Evolutionary conservation across 2,797 vertebrate genomes (phyloP), one percentile per base, ranked within the genome.

Genomic region (Crypturellus tataupa): DNA sequence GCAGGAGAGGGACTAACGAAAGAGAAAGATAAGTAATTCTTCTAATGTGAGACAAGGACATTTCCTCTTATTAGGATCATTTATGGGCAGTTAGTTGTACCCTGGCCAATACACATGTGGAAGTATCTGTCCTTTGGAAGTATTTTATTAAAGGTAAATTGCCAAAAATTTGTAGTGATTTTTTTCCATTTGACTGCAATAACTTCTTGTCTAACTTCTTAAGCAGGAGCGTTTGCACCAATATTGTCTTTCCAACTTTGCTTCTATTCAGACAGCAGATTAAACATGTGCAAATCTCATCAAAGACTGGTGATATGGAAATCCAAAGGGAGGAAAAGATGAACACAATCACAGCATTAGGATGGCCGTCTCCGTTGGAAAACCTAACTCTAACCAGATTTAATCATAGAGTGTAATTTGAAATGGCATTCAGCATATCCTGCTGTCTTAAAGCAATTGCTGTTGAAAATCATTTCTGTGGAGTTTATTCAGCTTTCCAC

Each of bases 311-410:
- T 72, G 58, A 71, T 18, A 80, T 58, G 25, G 42, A 88, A 90
- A 86, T 75, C 67, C 80, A 90, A 73, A 84, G 44, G 53, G 87
- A 91, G 19, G 42, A 8, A 56, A 78, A 92, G 87, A 85, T 21
- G 10, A 79, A 96, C 87, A 81, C 62, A 91, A 90, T 85, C 82
- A 56, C 21, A 79, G 87, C 23, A 40, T 72, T 76, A 85, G 29
- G 62, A 85, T 35, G 29, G 46, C 27, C 87, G 29, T 81, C 79
- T 89, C 87, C 64, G 55, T 17, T 81, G 79, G 83, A 93, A 77
- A 75, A 93, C 35, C 67, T 75, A 49, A 72, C 33, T 60, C 55
- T 71, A 80, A 33, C 47, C 94, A 97, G 37, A 88, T 71, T 90
- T 88, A 82, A 91, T 72, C 68, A 71, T 40, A 87, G 55, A 17